These are phyloP conservation scores for Cavia porcellus DNA, from an alignment of 2,113 vertebrate species.

Conservation along the genomic window DNA sequence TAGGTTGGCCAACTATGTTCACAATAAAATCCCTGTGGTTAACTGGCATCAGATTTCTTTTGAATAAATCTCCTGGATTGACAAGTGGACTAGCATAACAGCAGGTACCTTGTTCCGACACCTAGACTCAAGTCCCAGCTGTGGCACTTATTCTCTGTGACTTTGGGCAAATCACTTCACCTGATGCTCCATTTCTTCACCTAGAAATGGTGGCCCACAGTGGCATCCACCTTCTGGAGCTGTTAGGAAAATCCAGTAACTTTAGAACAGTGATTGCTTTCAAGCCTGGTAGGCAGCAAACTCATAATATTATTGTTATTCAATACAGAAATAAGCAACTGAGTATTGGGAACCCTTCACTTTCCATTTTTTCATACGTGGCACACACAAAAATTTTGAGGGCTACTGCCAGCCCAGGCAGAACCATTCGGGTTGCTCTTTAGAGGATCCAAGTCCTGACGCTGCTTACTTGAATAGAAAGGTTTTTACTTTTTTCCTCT, in stretches of 20 bases:
- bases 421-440: neutral
- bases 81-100: constrained; percentile 7
- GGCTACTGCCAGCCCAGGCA: neutral
- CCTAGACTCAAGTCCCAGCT: neutral
- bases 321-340: neutral
- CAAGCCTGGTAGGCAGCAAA: neutral
- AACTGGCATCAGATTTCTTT: neutral
- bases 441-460: neutral
- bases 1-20: neutral
- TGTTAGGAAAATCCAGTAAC: neutral
- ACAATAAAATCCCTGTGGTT: neutral
- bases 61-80: constrained; percentile 17
- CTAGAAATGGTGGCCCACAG: neutral
- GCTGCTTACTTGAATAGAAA: neutral
- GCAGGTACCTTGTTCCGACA: neutral
- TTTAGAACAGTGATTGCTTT: neutral
- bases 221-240: neutral
- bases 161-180: constrained; percentile 39
- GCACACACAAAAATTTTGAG: neutral
- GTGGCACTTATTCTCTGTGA: neutral
- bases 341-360: neutral
- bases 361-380: constrained; percentile 27
- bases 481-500: constrained; percentile 51
- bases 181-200: neutral
- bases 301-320: neutral